Conservation (phyloP, 2,113 vertebrate genomes). For the Eurystomus gularis region DNA sequence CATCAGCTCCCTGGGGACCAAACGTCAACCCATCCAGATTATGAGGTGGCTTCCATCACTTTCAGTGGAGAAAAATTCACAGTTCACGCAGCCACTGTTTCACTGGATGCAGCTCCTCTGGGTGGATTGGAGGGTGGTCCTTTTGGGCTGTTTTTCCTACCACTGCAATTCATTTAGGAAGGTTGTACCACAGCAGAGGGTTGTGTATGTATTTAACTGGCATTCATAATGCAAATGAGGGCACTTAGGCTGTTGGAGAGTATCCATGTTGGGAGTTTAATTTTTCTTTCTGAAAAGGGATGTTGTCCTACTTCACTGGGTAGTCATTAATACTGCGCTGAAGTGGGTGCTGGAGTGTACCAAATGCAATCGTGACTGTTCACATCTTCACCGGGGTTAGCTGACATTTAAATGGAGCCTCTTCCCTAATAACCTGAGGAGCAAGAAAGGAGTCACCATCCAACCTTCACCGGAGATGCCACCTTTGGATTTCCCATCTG, state of each 20-base stretch:
- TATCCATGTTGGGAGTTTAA: neutral
- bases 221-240: neutral
- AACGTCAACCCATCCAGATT: neutral
- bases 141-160: neutral
- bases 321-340: neutral
- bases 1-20: fast-evolving
- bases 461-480: fast-evolving
- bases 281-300: neutral
- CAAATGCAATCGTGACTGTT: neutral
- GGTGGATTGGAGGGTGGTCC: neutral
- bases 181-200: neutral
- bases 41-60: neutral
- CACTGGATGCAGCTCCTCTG: fast-evolving
- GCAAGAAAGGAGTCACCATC: neutral
- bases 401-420: neutral
- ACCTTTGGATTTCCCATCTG: neutral
- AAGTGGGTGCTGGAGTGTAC: neutral
- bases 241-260: neutral
- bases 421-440: neutral
- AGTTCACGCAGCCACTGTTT: fast-evolving
- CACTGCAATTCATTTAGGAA: fast-evolving
- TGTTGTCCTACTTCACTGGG: neutral
- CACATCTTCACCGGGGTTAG: neutral
- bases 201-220: fast-evolving
- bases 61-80: neutral